These are phyloP conservation scores for Rhinophrynus dorsalis DNA, from an alignment of 2,797 vertebrate genomes.

Conservation along the genomic window DNA sequence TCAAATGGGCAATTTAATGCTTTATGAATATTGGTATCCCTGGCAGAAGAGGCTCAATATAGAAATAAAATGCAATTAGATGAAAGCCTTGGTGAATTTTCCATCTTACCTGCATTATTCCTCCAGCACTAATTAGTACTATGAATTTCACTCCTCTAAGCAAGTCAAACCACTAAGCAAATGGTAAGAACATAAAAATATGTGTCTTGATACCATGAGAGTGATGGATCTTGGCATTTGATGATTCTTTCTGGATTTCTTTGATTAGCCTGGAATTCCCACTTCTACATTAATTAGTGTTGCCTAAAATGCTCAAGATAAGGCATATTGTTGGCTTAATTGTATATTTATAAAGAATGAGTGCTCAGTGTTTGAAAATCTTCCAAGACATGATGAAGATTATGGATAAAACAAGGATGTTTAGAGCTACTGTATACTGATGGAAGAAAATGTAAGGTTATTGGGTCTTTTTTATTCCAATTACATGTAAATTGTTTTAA, in stretches of 20 bases:
- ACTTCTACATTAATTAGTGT: conserved; percentile 9
- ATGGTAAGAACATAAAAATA: neutral
- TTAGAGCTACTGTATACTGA: no score
- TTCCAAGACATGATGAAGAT: neutral
- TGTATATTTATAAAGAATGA: neutral
- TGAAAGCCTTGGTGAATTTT: neutral
- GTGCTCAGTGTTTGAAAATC: neutral
- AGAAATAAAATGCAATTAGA: conserved; percentile 4
- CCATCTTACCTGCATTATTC: conserved; percentile 5
- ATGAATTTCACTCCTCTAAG: conserved; percentile 3
- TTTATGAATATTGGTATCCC: neutral
- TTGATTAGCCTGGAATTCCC: conserved; percentile 17
- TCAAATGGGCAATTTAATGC: neutral
- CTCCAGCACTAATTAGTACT: conserved; percentile 20
- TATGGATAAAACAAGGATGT: neutral
- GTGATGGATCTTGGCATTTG: conserved; percentile 18
- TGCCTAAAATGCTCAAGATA: neutral
- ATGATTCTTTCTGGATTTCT: conserved; percentile 4
- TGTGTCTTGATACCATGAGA: neutral
- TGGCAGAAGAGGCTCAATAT: conserved; percentile 2
- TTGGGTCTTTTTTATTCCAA: no score
- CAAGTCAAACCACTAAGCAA: neutral
- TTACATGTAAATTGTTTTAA: no score
- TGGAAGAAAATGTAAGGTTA: no score
- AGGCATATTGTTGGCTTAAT: neutral